Evolutionary conservation across 2,113 vertebrate species (phyloP).

Genomic region (Labrus mixtus): DNA sequence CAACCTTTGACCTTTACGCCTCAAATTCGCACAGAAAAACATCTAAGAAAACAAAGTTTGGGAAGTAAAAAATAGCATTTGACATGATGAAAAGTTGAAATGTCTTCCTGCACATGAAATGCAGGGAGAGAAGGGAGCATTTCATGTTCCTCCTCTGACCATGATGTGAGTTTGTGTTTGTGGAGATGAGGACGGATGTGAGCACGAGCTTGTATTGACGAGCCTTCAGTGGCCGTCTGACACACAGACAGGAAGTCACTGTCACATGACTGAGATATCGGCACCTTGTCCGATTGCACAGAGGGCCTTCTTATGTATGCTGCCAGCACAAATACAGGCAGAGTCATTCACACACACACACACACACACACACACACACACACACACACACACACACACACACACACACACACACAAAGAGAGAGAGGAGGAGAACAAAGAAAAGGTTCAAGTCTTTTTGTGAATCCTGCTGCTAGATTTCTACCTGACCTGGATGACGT

Average conservation of each 20-base stretch:
- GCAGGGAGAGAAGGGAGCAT: not conserved
- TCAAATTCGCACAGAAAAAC: not conserved
- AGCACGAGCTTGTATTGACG: slow-evolving; percentile 78
- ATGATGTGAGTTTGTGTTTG: slow-evolving; percentile 61
- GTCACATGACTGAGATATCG: slow-evolving; percentile 84
- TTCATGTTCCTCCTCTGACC: slow-evolving; percentile 22
- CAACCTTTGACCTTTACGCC: not conserved
- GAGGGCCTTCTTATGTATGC: slow-evolving; percentile 78
- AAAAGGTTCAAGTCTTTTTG: slow-evolving; percentile 1
- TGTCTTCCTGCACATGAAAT: not conserved
- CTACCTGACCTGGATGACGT: slow-evolving; percentile 33
- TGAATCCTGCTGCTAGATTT: slow-evolving; percentile 39
- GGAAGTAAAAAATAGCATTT: not conserved
- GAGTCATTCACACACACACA: slow-evolving; percentile 52
- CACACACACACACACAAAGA: slow-evolving; percentile 34
- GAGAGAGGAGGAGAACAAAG: slow-evolving; percentile 19
- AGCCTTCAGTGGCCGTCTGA: slow-evolving; percentile 77
- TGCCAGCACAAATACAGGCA: slow-evolving; percentile 70
- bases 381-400: slow-evolving; percentile 64
- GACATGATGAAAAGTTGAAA: not conserved
- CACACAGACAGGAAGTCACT: slow-evolving; percentile 81
- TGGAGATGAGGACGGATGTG: slow-evolving; percentile 74
- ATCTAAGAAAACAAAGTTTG: not conserved
- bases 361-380: slow-evolving; percentile 19
- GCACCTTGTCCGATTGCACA: slow-evolving; percentile 80